phyloP scores from a whole-genome alignment of 2,888 invertebrate genomes.

The Nasonia oneida region DNA sequence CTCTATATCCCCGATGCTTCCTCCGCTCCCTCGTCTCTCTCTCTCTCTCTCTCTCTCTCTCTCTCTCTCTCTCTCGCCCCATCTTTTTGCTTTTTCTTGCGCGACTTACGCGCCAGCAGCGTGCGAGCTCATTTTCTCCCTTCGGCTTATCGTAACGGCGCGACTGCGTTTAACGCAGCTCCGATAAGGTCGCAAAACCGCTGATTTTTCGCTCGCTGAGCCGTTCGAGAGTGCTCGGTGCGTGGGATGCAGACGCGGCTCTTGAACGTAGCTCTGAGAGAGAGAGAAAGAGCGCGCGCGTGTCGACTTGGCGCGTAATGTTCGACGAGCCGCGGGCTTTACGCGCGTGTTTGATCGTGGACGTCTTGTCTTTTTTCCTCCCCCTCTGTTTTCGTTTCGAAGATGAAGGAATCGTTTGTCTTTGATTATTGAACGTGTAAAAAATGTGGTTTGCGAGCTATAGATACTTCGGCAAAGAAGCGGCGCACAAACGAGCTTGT shows the following conservation, averaged over 20 bases:
- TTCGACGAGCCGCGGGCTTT: conserved; percentile 43
- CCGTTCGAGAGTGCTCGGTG: neutral
- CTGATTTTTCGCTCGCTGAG: neutral
- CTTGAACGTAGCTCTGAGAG: neutral
- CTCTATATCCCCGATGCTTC: neutral
- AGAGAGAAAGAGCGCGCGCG: too few relatives aligned
- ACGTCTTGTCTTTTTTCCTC: conserved; percentile 10
- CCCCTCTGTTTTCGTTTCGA: too few relatives aligned
- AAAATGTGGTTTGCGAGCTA: too few relatives aligned
- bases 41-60: neutral
- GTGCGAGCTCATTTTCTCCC: conserved; percentile 18
- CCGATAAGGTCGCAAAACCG: neutral
- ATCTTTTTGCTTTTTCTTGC: conserved; percentile 15
- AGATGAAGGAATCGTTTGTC: too few relatives aligned
- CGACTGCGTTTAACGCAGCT: neutral
- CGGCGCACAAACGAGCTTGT: neutral
- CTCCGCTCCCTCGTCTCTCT: neutral
- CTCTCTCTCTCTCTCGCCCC: neutral
- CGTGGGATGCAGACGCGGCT: too few relatives aligned
- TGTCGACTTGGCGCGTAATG: conserved; percentile 5
- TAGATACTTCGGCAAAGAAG: neutral
- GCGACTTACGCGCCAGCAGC: neutral
- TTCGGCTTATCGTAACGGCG: conserved; percentile 39
- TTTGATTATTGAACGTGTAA: too few relatives aligned
- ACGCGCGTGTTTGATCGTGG: conserved; percentile 35